Conservation (phyloP, 2,113 vertebrate genomes). For the Zootoca vivipara region DNA sequence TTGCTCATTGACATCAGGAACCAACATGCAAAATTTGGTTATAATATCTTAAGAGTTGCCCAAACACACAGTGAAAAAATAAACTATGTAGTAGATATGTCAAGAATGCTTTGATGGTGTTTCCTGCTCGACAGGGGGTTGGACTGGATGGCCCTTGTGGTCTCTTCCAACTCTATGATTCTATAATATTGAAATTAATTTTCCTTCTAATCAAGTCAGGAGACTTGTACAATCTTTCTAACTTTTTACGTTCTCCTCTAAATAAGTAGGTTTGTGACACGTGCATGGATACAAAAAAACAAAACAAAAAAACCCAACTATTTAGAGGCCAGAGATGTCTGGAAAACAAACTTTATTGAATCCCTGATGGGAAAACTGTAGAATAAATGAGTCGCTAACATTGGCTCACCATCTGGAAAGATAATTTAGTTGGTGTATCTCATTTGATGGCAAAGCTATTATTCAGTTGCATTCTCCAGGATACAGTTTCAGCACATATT, state of each 20-base stretch:
- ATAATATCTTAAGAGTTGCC: too few species aligned
- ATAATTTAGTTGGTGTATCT: slow-evolving; percentile 1
- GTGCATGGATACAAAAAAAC: not conserved
- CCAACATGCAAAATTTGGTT: too few species aligned
- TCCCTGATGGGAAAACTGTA: not conserved
- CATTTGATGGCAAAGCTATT: not conserved
- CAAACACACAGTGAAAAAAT: too few species aligned
- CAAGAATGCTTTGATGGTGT: too few species aligned
- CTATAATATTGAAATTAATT: not conserved
- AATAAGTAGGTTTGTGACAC: not conserved
- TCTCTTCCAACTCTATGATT: too few species aligned
- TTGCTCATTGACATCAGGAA: too few species aligned
- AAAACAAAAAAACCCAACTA: too few species aligned
- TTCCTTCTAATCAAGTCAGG: not conserved
- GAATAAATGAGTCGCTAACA: not conserved
- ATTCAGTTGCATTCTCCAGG: not conserved
- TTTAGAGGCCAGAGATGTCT: not conserved
- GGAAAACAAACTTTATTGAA: not conserved
- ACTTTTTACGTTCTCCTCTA: not conserved
- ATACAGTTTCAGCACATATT: not conserved
- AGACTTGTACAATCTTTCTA: not conserved
- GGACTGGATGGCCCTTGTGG: too few species aligned
- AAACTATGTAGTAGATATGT: too few species aligned
- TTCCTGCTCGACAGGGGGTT: too few species aligned
- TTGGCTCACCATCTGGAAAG: not conserved